Base-by-base conservation (phyloP, 2,113 vertebrate genomes). In the Charadrius vociferus region DNA sequence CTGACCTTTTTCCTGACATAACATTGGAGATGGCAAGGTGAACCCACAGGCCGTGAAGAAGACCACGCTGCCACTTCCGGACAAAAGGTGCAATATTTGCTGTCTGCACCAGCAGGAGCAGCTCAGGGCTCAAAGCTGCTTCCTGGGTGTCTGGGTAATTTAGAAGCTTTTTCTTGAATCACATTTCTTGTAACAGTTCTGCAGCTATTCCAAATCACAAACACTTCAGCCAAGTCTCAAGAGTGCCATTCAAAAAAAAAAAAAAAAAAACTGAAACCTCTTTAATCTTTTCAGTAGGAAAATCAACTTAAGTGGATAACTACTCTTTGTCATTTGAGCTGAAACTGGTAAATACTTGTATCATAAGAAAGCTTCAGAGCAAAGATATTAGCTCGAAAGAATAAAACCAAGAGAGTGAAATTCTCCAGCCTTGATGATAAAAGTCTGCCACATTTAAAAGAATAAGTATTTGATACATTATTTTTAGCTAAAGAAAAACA, bases 271-370 rank as follows among this genome's bases (percentile, higher is more conserved):
- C n/a, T 41, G 78, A 93, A 96, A 74, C 14, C 81, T 82, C 72
- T 92, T 71, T 65, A 90, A 94, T 87, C 86, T 93, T 97, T 95
- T 87, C 92, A 88, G 86, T 49, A 84, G 71, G 53, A 96, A 73
- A 96, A 97, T 93, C 68, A 95, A 65, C 39, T n/a, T 82, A 81
- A 96, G 88, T 90, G 87, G 84, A n/a, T 94, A 80, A 95, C 89
- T 90, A 88, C 26, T 58, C 74, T 79, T 77, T 62, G 36, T 70
- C 45, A 34, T 86, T 88, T 65, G 50, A 90, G 85, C 74, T 55
- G 66, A 77, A 91, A 56, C 36, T 56, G 66, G 56, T 70, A 93
- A 96, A 88, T 32, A 72, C 52, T 85, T 78, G 30, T 36, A 95
- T 55, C 56, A 37, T 65, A 83, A 73, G 62, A 93, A 93, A 85